phyloP scores from a whole-genome alignment of 2,888 invertebrate species.

The Acanthosepion lycidas region DNA sequence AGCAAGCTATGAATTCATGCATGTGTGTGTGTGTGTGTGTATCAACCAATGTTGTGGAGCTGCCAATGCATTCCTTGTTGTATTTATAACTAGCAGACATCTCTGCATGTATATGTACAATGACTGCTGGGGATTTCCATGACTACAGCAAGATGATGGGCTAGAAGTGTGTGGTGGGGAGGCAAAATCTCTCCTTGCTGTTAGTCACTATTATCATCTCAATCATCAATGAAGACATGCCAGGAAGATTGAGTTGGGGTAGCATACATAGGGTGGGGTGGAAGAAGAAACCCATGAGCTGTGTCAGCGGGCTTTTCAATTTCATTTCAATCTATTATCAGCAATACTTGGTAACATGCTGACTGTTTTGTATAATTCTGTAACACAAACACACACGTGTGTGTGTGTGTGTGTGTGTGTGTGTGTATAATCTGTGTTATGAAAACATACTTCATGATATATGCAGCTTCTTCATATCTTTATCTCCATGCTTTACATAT shows the following conservation, averaged over 20 bases:
- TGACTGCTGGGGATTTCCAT: neutral
- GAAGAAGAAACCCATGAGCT: neutral
- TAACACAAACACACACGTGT: too few relatives aligned
- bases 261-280: neutral
- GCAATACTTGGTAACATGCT: neutral
- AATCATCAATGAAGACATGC: neutral
- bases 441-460: too few relatives aligned
- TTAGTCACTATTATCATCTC: constrained; percentile 33
- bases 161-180: neutral
- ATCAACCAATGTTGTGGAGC: neutral
- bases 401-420: too few relatives aligned
- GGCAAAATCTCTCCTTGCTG: neutral
- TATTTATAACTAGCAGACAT: constrained; percentile 21
- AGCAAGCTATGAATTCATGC: neutral
- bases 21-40: neutral
- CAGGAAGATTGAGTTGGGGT: neutral
- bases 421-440: too few relatives aligned
- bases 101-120: neutral
- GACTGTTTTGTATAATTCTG: neutral
- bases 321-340: neutral
- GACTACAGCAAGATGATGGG: neutral
- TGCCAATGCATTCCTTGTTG: neutral
- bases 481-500: neutral
- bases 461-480: neutral
- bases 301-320: constrained; percentile 33